Evolutionary conservation across 2,113 vertebrate species (phyloP).

Genomic region (Otocyon megalotis): DNA sequence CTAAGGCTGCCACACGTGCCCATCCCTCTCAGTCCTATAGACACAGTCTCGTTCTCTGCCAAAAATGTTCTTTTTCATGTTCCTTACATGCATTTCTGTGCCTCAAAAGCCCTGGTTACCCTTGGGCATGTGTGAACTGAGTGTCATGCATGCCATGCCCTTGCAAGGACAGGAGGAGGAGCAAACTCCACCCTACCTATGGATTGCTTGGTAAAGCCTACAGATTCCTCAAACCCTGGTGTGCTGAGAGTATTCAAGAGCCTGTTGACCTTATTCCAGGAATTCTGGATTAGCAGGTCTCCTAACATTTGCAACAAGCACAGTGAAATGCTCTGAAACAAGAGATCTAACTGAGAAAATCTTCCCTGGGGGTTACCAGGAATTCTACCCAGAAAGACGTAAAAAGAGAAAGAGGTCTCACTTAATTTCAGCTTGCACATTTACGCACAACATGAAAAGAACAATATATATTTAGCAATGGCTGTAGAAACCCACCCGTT

Average conservation of each 20-base stretch:
- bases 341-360: background rate
- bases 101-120: background rate
- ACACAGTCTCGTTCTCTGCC: background rate
- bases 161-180: background rate
- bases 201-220: background rate
- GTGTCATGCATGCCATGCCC: background rate
- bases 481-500: background rate
- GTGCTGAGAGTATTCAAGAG: too few relatives aligned
- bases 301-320: background rate
- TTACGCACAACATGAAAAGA: background rate
- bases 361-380: background rate
- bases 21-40: background rate
- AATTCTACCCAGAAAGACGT: background rate
- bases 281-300: background rate
- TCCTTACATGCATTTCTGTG: background rate
- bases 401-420: background rate
- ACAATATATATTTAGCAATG: background rate
- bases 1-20: accelerated
- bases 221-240: background rate
- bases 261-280: accelerated
- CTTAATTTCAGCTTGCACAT: background rate
- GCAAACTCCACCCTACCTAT: background rate
- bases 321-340: background rate
- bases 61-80: background rate
- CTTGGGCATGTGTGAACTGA: background rate